These are phyloP conservation scores for Syngnathus scovelli DNA, from an alignment of 2,113 vertebrate genomes.

Conservation along the genomic window DNA sequence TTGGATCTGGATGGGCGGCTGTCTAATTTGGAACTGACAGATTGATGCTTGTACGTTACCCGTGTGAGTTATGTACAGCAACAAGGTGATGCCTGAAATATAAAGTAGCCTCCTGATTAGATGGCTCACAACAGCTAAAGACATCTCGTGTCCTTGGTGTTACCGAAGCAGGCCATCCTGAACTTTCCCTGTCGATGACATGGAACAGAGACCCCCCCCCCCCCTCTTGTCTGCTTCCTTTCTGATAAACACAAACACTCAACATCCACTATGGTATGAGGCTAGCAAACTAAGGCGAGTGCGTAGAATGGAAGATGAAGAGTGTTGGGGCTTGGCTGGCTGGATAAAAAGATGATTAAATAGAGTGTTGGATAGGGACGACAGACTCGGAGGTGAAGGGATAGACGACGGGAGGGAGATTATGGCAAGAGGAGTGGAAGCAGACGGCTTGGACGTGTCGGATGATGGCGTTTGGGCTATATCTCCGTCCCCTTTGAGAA, in stretches of 20 bases:
- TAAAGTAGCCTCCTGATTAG: conserved; percentile 2
- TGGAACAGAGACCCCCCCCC: conserved; percentile 12
- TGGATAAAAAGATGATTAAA: conserved; percentile 41
- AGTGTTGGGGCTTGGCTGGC: background rate
- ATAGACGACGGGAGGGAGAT: conserved; percentile 1
- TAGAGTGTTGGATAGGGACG: conserved; percentile 25
- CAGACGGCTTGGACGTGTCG: conserved; percentile 11
- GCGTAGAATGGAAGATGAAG: conserved; percentile 13
- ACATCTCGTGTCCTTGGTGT: conserved; percentile 13
- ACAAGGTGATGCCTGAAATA: conserved; percentile 1
- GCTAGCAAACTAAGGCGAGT: background rate
- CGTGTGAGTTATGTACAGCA: background rate
- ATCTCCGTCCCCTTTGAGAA: conserved; percentile 49
- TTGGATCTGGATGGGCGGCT: too few relatives aligned
- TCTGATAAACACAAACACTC: conserved; percentile 8
- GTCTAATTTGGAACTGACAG: too few relatives aligned
- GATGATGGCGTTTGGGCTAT: conserved; percentile 50
- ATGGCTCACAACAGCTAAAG: background rate
- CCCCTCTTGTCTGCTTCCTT: conserved; percentile 16
- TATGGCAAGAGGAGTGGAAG: conserved; percentile 26
- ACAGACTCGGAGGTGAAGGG: conserved; percentile 21
- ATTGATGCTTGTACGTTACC: too few relatives aligned
- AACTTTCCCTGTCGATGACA: conserved; percentile 21
- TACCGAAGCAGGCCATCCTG: conserved; percentile 1
- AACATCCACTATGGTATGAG: conserved; percentile 4